These are phyloP conservation scores for Orthosia gothica DNA, from an alignment of 2,888 invertebrate species.

Conservation along the genomic window DNA sequence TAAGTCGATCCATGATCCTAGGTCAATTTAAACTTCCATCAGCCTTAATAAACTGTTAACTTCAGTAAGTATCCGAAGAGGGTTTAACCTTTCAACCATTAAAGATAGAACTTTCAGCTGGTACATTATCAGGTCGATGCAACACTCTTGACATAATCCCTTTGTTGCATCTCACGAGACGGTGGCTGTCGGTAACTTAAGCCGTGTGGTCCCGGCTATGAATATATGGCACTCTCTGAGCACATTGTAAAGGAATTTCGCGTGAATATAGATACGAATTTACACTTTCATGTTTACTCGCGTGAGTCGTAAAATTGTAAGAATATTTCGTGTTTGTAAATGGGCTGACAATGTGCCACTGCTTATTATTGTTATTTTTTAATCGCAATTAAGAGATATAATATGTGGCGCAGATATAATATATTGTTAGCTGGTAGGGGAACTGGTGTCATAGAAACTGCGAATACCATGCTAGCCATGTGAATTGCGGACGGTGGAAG, in stretches of 20 bases:
- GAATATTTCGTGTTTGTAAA: conserved; percentile 42
- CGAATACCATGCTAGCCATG: no score
- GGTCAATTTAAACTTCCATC: background rate
- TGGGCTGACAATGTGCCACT: conserved; percentile 48
- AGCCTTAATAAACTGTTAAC: background rate
- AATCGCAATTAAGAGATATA: conserved; percentile 15
- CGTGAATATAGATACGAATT: conserved; percentile 10
- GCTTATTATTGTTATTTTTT: conserved; percentile 40
- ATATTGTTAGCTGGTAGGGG: background rate
- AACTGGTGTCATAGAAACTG: no score
- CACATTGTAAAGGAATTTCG: conserved; percentile 23
- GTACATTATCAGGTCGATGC: conserved; percentile 37
- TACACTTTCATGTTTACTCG: conserved; percentile 25
- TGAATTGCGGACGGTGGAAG: no score
- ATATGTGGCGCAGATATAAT: conserved; percentile 32
- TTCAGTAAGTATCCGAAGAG: conserved; percentile 3
- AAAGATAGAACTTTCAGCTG: conserved; percentile 12
- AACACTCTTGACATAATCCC: conserved; percentile 34
- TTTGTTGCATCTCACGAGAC: conserved; percentile 33
- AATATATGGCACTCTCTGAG: conserved; percentile 20
- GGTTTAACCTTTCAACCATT: conserved; percentile 3
- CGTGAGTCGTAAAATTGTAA: conserved; percentile 52
- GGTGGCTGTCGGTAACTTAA: conserved; percentile 15
- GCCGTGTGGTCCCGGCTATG: conserved; percentile 8
- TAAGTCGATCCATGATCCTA: no score